Evolutionary conservation across 2,113 vertebrate species (phyloP).

Genomic region (Parus major): DNA sequence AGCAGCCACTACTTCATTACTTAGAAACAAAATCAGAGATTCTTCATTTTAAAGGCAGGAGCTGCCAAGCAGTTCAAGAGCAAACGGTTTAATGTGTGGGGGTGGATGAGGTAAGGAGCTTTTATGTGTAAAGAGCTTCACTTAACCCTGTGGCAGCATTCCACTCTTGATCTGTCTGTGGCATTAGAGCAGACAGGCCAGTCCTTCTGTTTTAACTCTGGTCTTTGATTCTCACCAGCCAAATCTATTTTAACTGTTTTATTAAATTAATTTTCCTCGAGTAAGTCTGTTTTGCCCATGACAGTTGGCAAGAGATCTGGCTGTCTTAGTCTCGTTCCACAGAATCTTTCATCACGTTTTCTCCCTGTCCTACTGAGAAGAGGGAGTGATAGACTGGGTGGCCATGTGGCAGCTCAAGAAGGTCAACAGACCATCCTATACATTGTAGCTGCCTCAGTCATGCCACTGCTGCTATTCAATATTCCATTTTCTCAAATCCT

Average conservation of each 20-base stretch:
- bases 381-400: not conserved
- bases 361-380: not conserved
- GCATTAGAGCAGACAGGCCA: not conserved
- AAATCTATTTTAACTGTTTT: not conserved
- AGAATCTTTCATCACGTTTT: not conserved
- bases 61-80: not conserved
- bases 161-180: not conserved
- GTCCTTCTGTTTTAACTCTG: not conserved
- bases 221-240: not conserved
- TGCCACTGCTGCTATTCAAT: not conserved
- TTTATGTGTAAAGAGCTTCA: not conserved
- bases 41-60: not conserved
- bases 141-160: not conserved
- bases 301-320: not conserved
- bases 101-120: constrained; percentile 3
- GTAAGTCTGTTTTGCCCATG: not conserved
- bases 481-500: not conserved
- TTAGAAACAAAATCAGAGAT: constrained; percentile 43
- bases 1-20: constrained; percentile 32
- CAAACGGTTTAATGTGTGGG: not conserved
- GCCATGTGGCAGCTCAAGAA: not conserved
- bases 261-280: not conserved
- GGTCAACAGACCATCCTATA: accelerated
- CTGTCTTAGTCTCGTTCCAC: not conserved
- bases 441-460: not conserved